Evolutionary conservation across 2,888 invertebrate species (phyloP).

Genomic region (Argynnis bischoffii): DNA sequence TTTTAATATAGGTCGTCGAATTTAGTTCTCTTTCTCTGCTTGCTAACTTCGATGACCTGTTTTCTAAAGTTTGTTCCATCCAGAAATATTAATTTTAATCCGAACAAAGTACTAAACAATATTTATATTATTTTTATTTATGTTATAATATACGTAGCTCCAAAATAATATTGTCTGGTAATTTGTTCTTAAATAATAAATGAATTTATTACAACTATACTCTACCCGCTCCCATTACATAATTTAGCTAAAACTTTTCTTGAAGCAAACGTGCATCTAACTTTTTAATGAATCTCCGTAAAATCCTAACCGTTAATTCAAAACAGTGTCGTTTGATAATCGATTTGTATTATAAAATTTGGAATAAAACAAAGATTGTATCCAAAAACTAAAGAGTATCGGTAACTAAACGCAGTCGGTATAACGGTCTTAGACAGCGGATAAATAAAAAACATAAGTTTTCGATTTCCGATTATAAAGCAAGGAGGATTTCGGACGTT

Average conservation of each 20-base stretch:
- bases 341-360: not conserved
- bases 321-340: not conserved
- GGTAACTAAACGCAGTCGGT: constrained; percentile 25
- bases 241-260: constrained; percentile 10
- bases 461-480: not conserved
- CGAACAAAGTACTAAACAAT: constrained; percentile 9
- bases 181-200: constrained; percentile 10
- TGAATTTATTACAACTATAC: not conserved
- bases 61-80: constrained; percentile 3
- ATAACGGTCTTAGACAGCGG: constrained; percentile 22
- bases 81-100: constrained; percentile 10
- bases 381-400: constrained; percentile 21
- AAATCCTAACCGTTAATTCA: not conserved
- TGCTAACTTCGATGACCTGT: constrained; percentile 9
- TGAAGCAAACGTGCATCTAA: not conserved
- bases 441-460: not conserved
- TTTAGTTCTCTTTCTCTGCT: constrained; percentile 15
- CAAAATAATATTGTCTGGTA: constrained; percentile 11
- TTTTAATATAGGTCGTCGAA: not conserved
- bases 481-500: constrained; percentile 33
- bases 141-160: not conserved
- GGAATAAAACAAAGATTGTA: constrained; percentile 31
- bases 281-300: not conserved
- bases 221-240: constrained; percentile 4
- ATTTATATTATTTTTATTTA: not conserved